Evolutionary conservation across 2,888 invertebrate genomes (phyloP).

Genomic region (Pecten maximus): DNA sequence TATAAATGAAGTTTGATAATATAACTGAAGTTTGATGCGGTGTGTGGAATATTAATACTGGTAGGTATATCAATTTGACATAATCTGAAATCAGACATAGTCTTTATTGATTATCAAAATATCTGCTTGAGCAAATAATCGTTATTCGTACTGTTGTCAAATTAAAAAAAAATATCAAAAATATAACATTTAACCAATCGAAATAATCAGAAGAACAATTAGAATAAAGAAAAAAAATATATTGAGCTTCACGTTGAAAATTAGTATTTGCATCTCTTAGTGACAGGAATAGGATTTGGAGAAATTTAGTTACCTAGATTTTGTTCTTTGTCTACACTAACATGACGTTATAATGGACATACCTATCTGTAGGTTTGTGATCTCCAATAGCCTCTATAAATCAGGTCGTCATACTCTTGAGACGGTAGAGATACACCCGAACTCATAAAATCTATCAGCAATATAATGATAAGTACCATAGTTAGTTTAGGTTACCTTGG

Average conservation of each 20-base stretch:
- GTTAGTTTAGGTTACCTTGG: neutral
- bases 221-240: too few relatives aligned
- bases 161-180: too few relatives aligned
- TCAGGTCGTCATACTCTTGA: neutral
- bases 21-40: neutral
- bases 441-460: neutral
- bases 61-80: neutral
- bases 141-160: too few relatives aligned
- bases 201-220: too few relatives aligned
- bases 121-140: too few relatives aligned
- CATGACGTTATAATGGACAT: neutral
- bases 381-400: neutral
- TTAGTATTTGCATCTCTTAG: too few relatives aligned
- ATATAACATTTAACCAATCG: too few relatives aligned
- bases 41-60: neutral
- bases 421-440: neutral
- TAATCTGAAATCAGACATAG: too few relatives aligned
- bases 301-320: neutral
- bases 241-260: too few relatives aligned
- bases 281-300: too few relatives aligned
- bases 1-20: too few relatives aligned
- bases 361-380: neutral
- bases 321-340: neutral
- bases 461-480: slow-evolving; percentile 5
- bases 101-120: too few relatives aligned